Base-by-base conservation (phyloP, 2,113 vertebrate species). In the Zosterops lateralis region DNA sequence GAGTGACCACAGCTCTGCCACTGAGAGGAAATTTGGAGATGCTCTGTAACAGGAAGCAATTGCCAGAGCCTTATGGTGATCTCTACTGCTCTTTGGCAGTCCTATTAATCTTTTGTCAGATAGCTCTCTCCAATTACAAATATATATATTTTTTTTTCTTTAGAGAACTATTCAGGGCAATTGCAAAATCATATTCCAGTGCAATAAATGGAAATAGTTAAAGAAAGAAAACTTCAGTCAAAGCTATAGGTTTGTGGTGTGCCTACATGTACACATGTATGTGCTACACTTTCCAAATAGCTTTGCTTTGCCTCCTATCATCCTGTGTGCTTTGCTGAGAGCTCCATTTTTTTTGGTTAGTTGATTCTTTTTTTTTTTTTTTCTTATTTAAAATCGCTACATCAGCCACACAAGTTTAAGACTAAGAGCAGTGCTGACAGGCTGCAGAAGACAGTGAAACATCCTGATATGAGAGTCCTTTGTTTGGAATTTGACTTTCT, bases 401-500 rank as follows among this genome's bases (percentile, higher is more conserved):
- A 28, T 77, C 18, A 74, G 6, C 10, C 4, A 32, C 38, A 24
- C 2, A 15, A 91, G 58, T 79, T 58, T 48, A 85, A 73, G 29
- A 24, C 10, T 36, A 50, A 81, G 18, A 64, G 17, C 28, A 38
- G 18, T 72, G 18, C 36, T 90, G 77, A 47, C 1, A 6, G 13
- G 21, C 16, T 90, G 25, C 74, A 87, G 62, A 75, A 90, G 58
- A 71, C 67, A 51, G 28, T 10, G 66, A 82, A 32, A 22, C 3
- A 15, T 32, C 42, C 34, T 70, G 65, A 82, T 94, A 87, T 20
- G 21, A 44, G 28, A 87, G 17, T 10, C 34, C 14, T 74, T 11
- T 61, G 62, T 77, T 90, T 95, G 68, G 76, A 95, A 94, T 93
- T 61, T 89, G 79, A 76, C 79, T 95, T 95, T 88, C 14, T 3